phyloP scores from a whole-genome alignment of 2,888 invertebrate species.

The Abscondita cerata region DNA sequence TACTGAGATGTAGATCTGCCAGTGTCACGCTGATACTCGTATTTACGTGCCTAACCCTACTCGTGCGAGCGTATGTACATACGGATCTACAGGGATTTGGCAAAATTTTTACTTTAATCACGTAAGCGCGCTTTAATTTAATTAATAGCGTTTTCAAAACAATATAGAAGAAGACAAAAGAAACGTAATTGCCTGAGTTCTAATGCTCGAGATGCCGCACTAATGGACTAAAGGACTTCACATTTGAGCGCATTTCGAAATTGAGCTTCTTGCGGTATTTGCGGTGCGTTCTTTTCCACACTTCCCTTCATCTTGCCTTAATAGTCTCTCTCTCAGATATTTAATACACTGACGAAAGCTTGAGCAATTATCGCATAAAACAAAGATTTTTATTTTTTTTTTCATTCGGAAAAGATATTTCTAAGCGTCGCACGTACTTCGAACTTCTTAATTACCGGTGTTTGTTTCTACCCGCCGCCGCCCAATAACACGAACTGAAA shows the following conservation, averaged over 20 bases:
- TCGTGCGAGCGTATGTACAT: neutral
- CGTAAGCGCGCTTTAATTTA: too few relatives aligned
- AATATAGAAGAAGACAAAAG: slow-evolving; percentile 17
- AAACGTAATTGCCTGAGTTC: slow-evolving; percentile 28
- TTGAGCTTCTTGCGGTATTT: slow-evolving; percentile 25
- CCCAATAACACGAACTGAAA: slow-evolving; percentile 19
- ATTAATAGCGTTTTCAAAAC: slow-evolving; percentile 7
- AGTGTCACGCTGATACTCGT: slow-evolving; percentile 39
- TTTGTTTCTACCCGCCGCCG: slow-evolving; percentile 29
- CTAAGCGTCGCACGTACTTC: slow-evolving; percentile 21
- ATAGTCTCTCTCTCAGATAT: slow-evolving; percentile 28
- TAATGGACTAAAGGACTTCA: slow-evolving; percentile 28
- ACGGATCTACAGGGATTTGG: too few relatives aligned
- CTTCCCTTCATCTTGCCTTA: slow-evolving; percentile 17
- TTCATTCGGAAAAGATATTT: slow-evolving; percentile 13
- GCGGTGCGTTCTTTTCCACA: slow-evolving; percentile 21
- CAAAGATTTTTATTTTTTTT: neutral
- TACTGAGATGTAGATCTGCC: slow-evolving; percentile 41
- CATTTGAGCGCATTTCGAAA: slow-evolving; percentile 22
- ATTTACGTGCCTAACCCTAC: slow-evolving; percentile 39
- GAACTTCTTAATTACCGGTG: slow-evolving; percentile 32
- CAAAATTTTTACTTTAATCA: too few relatives aligned
- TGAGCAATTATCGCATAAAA: neutral
- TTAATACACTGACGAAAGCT: slow-evolving; percentile 16
- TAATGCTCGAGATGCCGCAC: slow-evolving; percentile 27